Evolutionary conservation across 2,888 invertebrate genomes (phyloP).

Genomic region (Hyposoter didymator): DNA sequence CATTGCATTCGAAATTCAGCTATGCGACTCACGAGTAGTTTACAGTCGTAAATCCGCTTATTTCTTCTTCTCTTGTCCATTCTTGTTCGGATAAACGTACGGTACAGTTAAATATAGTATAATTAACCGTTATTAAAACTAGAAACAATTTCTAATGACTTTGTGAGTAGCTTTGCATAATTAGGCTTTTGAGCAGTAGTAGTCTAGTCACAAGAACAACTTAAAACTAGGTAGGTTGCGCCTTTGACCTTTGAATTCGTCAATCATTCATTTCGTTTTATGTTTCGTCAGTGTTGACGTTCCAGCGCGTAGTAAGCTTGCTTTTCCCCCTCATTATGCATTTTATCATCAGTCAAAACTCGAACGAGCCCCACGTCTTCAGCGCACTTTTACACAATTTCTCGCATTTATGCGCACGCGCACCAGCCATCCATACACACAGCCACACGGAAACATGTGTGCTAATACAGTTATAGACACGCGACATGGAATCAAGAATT

Average conservation of each 20-base stretch:
- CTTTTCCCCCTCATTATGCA: conserved; percentile 40
- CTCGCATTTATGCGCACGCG: conserved; percentile 49
- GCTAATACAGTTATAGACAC: conserved; percentile 54
- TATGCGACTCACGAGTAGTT: conserved; percentile 60
- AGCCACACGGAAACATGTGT: conserved; percentile 28
- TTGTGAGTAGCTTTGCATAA: conserved; percentile 81
- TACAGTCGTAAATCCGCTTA: conserved; percentile 66
- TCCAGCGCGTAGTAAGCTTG: conserved; percentile 31
- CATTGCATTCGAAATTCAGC: conserved; percentile 60
- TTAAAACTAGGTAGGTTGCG: conserved; percentile 65
- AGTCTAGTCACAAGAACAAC: conserved; percentile 77
- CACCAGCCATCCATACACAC: conserved; percentile 41
- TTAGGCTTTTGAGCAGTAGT: conserved; percentile 82
- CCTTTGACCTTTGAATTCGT: conserved; percentile 53
- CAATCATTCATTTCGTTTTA: conserved; percentile 25
- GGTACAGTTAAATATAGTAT: conserved; percentile 53
- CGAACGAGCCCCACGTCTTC: conserved; percentile 42
- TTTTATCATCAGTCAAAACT: conserved; percentile 56
- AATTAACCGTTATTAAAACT: conserved; percentile 78
- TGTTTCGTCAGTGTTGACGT: conserved; percentile 13
- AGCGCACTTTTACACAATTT: conserved; percentile 61
- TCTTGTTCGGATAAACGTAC: conserved; percentile 62
- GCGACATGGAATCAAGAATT: conserved; percentile 53
- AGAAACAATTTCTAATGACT: conserved; percentile 84
- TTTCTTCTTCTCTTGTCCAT: conserved; percentile 24